Percentiles rank a stretch among this genome's conserved stretches.
Conservation (phyloP, 2,888 invertebrate genomes). For the Apodemia zela region DNA sequence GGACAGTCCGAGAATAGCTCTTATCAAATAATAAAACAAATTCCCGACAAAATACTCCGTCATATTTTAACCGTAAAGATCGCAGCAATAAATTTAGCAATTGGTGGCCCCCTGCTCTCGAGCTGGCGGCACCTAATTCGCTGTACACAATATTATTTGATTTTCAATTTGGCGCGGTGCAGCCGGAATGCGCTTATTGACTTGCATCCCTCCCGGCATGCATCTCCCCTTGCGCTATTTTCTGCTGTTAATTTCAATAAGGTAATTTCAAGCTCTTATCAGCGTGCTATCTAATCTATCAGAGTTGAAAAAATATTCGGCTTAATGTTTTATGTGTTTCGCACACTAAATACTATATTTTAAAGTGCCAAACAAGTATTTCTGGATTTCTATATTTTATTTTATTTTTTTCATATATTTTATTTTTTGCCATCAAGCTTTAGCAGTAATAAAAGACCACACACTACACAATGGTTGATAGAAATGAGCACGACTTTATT, state of each 20-base stretch:
- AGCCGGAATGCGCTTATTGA: constrained; percentile 69
- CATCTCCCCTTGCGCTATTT: constrained; percentile 17
- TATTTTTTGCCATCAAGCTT: too few species aligned
- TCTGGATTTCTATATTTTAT: too few species aligned
- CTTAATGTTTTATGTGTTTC: too few species aligned
- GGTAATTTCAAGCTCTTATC: background rate
- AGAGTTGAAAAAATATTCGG: too few species aligned
- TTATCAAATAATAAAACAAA: background rate
- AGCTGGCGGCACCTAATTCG: constrained; percentile 47
- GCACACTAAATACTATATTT: too few species aligned
- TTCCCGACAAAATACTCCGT: constrained; percentile 16
- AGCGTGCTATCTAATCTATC: background rate
- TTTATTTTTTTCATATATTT: too few species aligned
- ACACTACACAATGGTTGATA: too few species aligned
- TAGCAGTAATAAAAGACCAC: too few species aligned
- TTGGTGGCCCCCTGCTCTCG: constrained; percentile 23
- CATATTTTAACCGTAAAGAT: constrained; percentile 23
- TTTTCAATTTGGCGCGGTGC: constrained; percentile 69
- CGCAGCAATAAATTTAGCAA: constrained; percentile 34
- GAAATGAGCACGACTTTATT: too few species aligned
- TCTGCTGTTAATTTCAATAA: constrained; percentile 10
- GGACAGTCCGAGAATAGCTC: too few species aligned
- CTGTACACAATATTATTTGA: constrained; percentile 74
- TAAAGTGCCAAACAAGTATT: too few species aligned
- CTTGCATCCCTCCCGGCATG: constrained; percentile 33